A percentile compares a stretch with the other conserved stretches of the same genome.
phyloP scores from a whole-genome alignment of 2,797 vertebrate genomes.

The Pantherophis alleghaniensis region DNA sequence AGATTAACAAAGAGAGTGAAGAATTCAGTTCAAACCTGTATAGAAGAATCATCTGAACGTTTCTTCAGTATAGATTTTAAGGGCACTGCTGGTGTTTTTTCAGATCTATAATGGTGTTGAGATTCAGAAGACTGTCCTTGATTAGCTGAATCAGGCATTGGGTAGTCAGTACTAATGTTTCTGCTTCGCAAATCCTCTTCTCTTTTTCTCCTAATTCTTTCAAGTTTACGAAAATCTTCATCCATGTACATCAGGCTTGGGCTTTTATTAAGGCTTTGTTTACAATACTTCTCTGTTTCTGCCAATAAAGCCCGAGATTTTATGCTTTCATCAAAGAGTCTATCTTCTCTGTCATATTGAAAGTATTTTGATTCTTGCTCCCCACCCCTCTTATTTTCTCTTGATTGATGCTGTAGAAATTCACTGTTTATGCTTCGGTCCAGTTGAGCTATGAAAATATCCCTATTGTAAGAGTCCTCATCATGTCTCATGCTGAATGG shows the following conservation, averaged over 20 bases:
- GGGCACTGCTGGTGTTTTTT: constrained; percentile 81
- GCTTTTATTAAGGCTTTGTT: constrained; percentile 69
- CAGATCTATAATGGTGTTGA: constrained; percentile 64
- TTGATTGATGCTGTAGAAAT: constrained; percentile 69
- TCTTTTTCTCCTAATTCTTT: constrained; percentile 81
- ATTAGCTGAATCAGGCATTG: constrained; percentile 70
- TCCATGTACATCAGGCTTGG: constrained; percentile 69
- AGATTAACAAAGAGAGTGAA: constrained; percentile 35
- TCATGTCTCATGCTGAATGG: constrained; percentile 67
- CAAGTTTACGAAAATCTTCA: constrained; percentile 81
- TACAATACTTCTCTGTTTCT: constrained; percentile 69
- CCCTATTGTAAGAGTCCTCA: constrained; percentile 71
- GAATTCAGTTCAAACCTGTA: constrained; percentile 65
- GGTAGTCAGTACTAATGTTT: constrained; percentile 59
- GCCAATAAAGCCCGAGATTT: constrained; percentile 68
- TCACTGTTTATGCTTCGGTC: constrained; percentile 63
- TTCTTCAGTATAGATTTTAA: constrained; percentile 95
- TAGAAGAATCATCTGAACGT: constrained; percentile 75
- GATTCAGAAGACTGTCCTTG: constrained; percentile 65
- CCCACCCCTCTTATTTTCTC: constrained; percentile 62
- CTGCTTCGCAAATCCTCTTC: constrained; percentile 79
- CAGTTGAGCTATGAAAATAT: constrained; percentile 68
- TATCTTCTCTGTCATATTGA: constrained; percentile 69
- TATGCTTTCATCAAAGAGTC: constrained; percentile 61
- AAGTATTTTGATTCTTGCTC: constrained; percentile 71